phyloP scores from a whole-genome alignment of 64 coral and sea anemone genomes.

The Stichodactyla mertensii region DNA sequence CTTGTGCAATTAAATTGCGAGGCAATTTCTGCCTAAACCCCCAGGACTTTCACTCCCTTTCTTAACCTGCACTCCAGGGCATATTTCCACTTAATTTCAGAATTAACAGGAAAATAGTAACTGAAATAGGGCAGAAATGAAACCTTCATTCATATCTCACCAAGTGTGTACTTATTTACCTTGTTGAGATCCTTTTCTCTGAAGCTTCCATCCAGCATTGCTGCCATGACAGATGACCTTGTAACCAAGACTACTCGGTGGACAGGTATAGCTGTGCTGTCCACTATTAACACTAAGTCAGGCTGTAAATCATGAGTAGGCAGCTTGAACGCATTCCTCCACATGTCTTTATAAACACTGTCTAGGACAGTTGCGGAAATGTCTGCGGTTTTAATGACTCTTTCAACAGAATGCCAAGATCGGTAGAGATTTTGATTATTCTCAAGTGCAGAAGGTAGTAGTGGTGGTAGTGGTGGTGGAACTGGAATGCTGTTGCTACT shows the following conservation, averaged over 20 bases:
- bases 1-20: no score
- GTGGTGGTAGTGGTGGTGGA: not conserved
- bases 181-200: constrained; percentile 3
- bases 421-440: no score
- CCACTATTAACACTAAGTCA: not conserved
- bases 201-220: constrained; percentile 18
- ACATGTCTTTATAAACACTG: not conserved
- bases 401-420: not conserved
- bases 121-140: not conserved
- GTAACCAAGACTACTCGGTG: constrained; percentile 1
- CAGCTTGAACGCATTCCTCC: not conserved
- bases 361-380: not conserved
- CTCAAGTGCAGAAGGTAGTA: no score
- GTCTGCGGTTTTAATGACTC: not conserved
- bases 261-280: not conserved
- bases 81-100: no score
- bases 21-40: no score
- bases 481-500: no score
- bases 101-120: no score
- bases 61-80: no score
- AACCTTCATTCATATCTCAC: no score
- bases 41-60: no score
- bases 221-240: constrained; percentile 18
- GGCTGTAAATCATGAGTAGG: not conserved
- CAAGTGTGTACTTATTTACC: no score